Conservation (phyloP, 2,113 vertebrate species). For the Acanthisitta chloris region DNA sequence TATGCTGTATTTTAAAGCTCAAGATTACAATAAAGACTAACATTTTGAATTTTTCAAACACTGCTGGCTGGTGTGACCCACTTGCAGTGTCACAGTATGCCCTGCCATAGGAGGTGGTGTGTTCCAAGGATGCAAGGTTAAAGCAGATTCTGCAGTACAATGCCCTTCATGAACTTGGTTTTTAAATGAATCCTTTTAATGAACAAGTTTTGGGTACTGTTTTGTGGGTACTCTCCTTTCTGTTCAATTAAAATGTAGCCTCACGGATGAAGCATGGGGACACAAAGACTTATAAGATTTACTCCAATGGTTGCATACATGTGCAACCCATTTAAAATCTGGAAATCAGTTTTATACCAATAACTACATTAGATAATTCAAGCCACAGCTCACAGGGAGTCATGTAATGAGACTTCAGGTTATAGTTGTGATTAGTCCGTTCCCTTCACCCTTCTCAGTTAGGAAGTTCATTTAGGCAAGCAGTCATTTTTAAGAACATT, state of each 20-base stretch:
- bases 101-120: background rate
- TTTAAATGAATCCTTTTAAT: background rate
- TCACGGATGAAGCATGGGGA: background rate
- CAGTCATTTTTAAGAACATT: slow-evolving; percentile 52
- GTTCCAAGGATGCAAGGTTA: background rate
- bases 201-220: background rate
- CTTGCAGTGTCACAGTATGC: too few species aligned
- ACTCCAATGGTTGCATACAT: background rate
- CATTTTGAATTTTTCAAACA: background rate
- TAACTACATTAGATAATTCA: slow-evolving; percentile 46
- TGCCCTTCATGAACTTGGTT: background rate
- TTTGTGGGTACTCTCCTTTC: background rate
- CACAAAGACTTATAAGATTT: slow-evolving; percentile 6
- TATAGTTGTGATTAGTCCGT: slow-evolving; percentile 38
- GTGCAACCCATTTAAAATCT: slow-evolving; percentile 48
- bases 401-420: slow-evolving; percentile 19
- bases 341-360: slow-evolving; percentile 48
- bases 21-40: background rate
- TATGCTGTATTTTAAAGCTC: background rate
- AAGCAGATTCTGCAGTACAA: background rate
- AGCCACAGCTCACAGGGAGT: slow-evolving; percentile 49
- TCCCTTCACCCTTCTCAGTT: slow-evolving; percentile 20
- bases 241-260: slow-evolving; percentile 35
- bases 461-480: slow-evolving; percentile 58
- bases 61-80: background rate